Conservation (phyloP, 1,140 invertebrate genomes). For the Drosophila lacertosa region DNA sequence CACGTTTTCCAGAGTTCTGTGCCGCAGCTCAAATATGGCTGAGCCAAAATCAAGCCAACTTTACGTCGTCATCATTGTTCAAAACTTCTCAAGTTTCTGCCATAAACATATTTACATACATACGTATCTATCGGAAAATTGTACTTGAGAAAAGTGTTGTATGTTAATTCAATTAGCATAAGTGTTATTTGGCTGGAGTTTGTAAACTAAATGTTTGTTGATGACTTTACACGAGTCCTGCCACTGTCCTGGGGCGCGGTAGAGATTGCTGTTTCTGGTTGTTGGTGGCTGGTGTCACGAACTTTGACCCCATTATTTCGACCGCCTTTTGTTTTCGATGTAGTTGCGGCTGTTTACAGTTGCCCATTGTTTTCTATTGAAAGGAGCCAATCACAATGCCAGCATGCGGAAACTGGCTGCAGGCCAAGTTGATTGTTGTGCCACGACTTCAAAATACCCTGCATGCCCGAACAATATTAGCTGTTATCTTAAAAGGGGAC, state of each 20-base stretch:
- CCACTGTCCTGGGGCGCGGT: not conserved
- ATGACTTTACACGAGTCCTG: constrained; percentile 23
- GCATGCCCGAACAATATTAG: not conserved
- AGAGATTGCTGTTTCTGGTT: constrained; percentile 4
- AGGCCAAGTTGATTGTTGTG: not conserved
- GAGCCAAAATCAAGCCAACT: not conserved
- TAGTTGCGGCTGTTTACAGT: constrained; percentile 25
- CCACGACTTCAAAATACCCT: constrained; percentile 11
- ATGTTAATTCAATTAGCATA: constrained; percentile 27
- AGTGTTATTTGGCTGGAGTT: constrained; percentile 17
- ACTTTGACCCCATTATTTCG: constrained; percentile 43
- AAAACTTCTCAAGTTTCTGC: not conserved
- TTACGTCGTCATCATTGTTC: constrained; percentile 4
- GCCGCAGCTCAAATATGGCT: not conserved
- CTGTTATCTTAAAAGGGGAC: too few species aligned
- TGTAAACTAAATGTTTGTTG: constrained; percentile 35
- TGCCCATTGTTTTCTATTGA: constrained; percentile 28
- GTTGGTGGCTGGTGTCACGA: constrained; percentile 28
- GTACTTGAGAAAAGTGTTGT: not conserved
- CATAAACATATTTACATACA: not conserved
- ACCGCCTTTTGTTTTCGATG: constrained; percentile 27
- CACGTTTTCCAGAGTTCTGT: constrained; percentile 25
- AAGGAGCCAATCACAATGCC: constrained; percentile 27
- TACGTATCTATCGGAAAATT: not conserved
- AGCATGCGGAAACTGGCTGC: not conserved